Conservation (phyloP, 30 jellyfish, hydroid and myxozoan genomes). For the Cassiopea andromeda region DNA sequence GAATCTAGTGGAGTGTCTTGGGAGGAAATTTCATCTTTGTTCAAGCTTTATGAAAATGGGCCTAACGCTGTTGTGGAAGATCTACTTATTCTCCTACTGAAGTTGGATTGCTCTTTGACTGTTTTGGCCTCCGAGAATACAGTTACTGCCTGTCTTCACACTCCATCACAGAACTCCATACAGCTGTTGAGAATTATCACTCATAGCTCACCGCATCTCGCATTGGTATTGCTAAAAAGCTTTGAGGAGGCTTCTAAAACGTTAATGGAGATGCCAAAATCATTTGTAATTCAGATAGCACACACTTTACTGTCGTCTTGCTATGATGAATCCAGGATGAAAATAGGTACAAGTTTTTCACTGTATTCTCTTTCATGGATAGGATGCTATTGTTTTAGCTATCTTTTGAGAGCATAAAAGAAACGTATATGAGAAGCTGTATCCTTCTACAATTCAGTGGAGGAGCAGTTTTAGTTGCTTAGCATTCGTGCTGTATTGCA, state of each 20-base stretch:
- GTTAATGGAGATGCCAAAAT: not conserved
- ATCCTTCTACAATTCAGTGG: too few species aligned
- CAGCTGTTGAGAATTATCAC: not conserved
- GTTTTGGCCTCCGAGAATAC: not conserved
- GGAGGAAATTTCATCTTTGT: constrained; percentile 7
- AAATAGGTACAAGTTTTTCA: not conserved
- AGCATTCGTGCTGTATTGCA: too few species aligned
- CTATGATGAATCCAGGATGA: constrained; percentile 3
- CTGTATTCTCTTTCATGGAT: not conserved
- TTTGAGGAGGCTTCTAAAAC: not conserved
- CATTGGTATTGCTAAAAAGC: not conserved
- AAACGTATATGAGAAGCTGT: too few species aligned
- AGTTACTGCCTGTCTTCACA: constrained; percentile 5
- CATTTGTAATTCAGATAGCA: constrained; percentile 9
- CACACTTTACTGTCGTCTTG: constrained; percentile 14
- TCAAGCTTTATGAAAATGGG: not conserved
- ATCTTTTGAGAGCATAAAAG: too few species aligned
- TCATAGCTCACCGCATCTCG: constrained; percentile 27
- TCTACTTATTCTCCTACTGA: not conserved
- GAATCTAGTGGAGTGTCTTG: not conserved
- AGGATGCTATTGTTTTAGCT: too few species aligned
- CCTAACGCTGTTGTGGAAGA: not conserved
- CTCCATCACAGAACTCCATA: not conserved
- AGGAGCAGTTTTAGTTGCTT: too few species aligned
- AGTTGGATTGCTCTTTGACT: not conserved